Evolutionary conservation across 2,797 vertebrate genomes (phyloP).

Genomic region (Pogonophryne albipinna): DNA sequence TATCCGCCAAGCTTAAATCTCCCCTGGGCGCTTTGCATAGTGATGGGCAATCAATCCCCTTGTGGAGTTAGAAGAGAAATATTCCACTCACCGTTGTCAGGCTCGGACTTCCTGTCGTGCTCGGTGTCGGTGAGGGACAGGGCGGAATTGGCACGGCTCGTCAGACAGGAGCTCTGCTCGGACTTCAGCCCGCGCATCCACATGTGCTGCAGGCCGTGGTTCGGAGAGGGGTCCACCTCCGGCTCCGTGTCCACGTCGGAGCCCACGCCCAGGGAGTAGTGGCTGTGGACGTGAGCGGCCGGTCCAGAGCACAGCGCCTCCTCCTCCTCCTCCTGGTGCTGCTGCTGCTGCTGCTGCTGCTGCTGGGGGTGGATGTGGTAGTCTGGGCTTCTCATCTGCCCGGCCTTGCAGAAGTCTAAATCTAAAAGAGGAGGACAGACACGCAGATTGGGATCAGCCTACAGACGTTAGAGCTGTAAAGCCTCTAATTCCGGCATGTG

Average conservation of each 20-base stretch:
- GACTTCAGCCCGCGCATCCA: conserved; percentile 98
- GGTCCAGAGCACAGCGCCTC: conserved; percentile 84
- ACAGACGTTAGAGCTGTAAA: conserved; percentile 27
- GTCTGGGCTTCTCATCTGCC: conserved; percentile 89
- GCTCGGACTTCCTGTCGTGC: conserved; percentile 97
- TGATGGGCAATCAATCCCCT: conserved; percentile 30
- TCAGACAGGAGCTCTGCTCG: conserved; percentile 95
- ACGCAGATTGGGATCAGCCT: conserved; percentile 37
- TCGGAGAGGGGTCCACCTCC: conserved; percentile 92
- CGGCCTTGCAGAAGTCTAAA: conserved; percentile 92
- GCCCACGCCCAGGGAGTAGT: conserved; percentile 90
- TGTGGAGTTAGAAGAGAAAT: neutral
- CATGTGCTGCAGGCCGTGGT: conserved; percentile 92
- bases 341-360: conserved; percentile 69
- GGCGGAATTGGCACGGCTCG: conserved; percentile 96
- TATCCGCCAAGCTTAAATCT: conserved; percentile 15
- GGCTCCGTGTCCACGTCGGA: conserved; percentile 96
- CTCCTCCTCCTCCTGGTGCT: conserved; percentile 79
- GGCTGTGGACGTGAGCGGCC: conserved; percentile 77
- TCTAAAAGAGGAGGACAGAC: conserved; percentile 77
- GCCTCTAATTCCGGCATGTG: conserved; percentile 43
- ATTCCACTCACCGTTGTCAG: conserved; percentile 92
- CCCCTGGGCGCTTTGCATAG: neutral
- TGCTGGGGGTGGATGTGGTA: conserved; percentile 83
- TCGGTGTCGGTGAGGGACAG: conserved; percentile 98